phyloP scores from a whole-genome alignment of 2,888 invertebrate species.

The Microctonus aethiopoides region DNA sequence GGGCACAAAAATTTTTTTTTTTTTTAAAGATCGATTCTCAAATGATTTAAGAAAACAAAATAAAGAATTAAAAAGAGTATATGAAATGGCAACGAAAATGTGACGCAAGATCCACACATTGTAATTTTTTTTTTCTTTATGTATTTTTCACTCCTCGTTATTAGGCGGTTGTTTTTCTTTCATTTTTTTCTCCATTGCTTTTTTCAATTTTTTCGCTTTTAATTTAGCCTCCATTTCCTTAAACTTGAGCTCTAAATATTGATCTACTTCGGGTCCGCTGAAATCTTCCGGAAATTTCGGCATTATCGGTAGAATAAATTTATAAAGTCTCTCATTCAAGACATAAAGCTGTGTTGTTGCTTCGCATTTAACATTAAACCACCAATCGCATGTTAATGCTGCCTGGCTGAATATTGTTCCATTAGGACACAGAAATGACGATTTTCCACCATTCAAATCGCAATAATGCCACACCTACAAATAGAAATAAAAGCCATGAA shows the following conservation, averaged over 20 bases:
- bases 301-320: slow-evolving; percentile 85
- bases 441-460: slow-evolving; percentile 89
- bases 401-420: slow-evolving; percentile 93
- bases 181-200: slow-evolving; percentile 54
- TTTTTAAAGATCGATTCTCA: slow-evolving; percentile 13
- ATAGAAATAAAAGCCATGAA: slow-evolving; percentile 46
- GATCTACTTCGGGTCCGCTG: slow-evolving; percentile 87
- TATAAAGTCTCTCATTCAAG: slow-evolving; percentile 87
- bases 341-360: slow-evolving; percentile 87
- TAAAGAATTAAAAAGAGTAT: too few species aligned
- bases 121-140: not conserved
- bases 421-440: slow-evolving; percentile 89
- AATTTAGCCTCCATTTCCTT: slow-evolving; percentile 88
- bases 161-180: slow-evolving; percentile 49
- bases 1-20: too few species aligned
- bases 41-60: slow-evolving; percentile 11
- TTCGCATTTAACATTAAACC: slow-evolving; percentile 90
- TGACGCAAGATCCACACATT: slow-evolving; percentile 13
- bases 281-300: slow-evolving; percentile 93
- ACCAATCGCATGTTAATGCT: slow-evolving; percentile 90
- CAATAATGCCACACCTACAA: slow-evolving; percentile 95
- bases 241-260: slow-evolving; percentile 85
- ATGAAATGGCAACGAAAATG: slow-evolving; percentile 54
- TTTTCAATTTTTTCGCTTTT: slow-evolving; percentile 72
- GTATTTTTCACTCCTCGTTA: slow-evolving; percentile 29